phyloP scores from a whole-genome alignment of 2,113 vertebrate genomes.

The Gobio gobio region DNA sequence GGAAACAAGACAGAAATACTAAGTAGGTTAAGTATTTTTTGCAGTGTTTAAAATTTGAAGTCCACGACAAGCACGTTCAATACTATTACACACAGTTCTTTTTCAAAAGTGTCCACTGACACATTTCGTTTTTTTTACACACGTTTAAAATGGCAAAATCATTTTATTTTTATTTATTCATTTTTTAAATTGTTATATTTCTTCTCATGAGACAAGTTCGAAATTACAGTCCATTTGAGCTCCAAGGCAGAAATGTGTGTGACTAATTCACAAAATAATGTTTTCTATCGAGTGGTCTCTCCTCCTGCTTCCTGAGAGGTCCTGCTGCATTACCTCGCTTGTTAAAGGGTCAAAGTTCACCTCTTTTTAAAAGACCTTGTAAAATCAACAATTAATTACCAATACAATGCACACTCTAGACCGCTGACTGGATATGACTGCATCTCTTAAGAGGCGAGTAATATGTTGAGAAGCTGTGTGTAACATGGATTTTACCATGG shows the following conservation, averaged over 20 bases:
- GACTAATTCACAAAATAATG: constrained; percentile 68
- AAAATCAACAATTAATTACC: constrained; percentile 77
- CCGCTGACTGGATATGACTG: neutral
- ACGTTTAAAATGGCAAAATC: too few species aligned
- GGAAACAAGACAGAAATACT: too few species aligned
- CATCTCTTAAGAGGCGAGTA: neutral
- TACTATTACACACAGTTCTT: too few species aligned
- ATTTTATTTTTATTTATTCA: too few species aligned
- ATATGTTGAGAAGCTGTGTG: neutral
- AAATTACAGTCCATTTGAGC: neutral
- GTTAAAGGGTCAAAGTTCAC: constrained; percentile 75
- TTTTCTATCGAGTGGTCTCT: constrained; percentile 59
- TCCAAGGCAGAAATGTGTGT: constrained; percentile 50
- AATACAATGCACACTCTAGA: constrained; percentile 61
- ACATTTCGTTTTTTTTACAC: too few species aligned
- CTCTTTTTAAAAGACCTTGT: constrained; percentile 68
- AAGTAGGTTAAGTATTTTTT: too few species aligned
- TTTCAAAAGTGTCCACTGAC: too few species aligned
- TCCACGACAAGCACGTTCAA: too few species aligned
- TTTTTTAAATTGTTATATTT: too few species aligned
- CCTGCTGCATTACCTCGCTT: constrained; percentile 55
- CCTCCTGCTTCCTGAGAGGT: constrained; percentile 47
- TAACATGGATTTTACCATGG: neutral
- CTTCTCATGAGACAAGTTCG: neutral
- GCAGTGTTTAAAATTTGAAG: too few species aligned